A percentile compares a stretch with the other conserved stretches of the same genome.
These are phyloP conservation scores for Clarias batrachus DNA, from an alignment of 2,113 vertebrate genomes.

Conservation along the genomic window DNA sequence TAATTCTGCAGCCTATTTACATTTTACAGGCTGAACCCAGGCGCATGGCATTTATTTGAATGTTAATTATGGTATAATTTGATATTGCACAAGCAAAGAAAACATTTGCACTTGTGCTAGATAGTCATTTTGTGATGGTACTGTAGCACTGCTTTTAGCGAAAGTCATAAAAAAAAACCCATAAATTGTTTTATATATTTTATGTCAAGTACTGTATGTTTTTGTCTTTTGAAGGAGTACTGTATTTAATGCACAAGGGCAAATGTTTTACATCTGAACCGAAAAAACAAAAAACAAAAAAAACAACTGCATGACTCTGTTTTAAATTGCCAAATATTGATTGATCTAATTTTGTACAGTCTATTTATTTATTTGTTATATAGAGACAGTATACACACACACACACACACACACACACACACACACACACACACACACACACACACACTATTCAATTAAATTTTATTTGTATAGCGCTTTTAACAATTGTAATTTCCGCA, in stretches of 20 bases:
- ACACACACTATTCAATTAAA: too few relatives aligned
- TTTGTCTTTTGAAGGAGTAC: background rate
- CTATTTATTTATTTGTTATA: background rate
- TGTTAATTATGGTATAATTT: background rate
- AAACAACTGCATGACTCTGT: background rate
- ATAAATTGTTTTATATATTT: background rate
- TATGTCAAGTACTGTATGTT: background rate
- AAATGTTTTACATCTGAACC: background rate
- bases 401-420: too few relatives aligned
- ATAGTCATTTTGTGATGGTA: background rate
- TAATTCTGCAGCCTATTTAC: background rate
- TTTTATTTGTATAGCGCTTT: too few relatives aligned
- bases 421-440: too few relatives aligned
- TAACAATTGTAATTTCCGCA: too few relatives aligned
- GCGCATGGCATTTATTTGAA: background rate
- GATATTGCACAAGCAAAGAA: background rate
- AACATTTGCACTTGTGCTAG: background rate
- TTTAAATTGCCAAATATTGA: background rate
- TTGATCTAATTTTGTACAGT: background rate
- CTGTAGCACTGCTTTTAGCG: background rate
- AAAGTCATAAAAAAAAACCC: background rate
- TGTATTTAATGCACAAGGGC: background rate
- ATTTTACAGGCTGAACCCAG: background rate
- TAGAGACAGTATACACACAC: background rate
- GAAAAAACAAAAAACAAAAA: background rate